phyloP scores from a whole-genome alignment of 2,888 invertebrate species.

The Dromius quadrimaculatus region DNA sequence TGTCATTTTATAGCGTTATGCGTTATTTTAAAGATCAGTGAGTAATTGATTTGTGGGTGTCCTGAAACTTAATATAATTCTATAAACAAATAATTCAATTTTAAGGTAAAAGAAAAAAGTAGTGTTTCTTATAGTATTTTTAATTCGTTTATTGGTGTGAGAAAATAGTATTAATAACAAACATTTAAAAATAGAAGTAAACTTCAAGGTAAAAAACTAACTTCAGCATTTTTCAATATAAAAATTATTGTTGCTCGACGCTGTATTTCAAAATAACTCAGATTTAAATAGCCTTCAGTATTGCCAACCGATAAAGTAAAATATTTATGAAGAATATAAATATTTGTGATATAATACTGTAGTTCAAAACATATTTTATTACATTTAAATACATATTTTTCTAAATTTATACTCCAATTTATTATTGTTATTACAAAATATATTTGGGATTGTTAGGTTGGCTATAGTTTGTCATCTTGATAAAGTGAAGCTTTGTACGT shows the following conservation, averaged over 20 bases:
- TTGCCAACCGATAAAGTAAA: conserved; percentile 8
- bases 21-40: conserved; percentile 27
- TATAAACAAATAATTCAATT: no score
- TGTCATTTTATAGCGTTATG: conserved; percentile 39
- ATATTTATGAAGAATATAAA: neutral
- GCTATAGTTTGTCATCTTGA: conserved; percentile 38
- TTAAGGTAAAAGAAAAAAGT: no score
- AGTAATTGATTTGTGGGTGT: conserved; percentile 6
- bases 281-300: neutral
- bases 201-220: conserved; percentile 34
- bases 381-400: no score
- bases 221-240: no score
- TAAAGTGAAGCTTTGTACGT: conserved; percentile 29
- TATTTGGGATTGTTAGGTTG: conserved; percentile 20
- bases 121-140: no score
- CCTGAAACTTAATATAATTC: no score
- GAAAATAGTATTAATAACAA: neutral
- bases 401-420: no score
- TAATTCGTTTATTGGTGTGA: no score
- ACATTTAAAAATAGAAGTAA: conserved; percentile 2
- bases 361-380: no score
- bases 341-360: no score
- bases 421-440: no score
- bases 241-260: conserved; percentile 19
- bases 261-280: conserved; percentile 31